Base-by-base conservation (phyloP, 1,140 invertebrate genomes). In the Protaetia brevitarsis region DNA sequence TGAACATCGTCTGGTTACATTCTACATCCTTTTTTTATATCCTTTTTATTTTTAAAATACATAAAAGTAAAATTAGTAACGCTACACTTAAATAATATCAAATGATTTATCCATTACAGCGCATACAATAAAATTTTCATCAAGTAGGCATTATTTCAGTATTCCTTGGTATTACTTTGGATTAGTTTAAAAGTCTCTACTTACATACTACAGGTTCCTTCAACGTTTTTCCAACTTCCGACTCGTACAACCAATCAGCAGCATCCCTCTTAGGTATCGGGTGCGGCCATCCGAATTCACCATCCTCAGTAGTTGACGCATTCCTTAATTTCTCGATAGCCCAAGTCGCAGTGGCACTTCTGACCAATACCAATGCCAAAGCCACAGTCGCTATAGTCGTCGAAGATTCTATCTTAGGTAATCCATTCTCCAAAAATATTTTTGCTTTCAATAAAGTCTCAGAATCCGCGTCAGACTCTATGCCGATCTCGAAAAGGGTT, bases 251-350 rank as follows among this genome's bases (percentile, higher is more conserved):
- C 84, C 84, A 86, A 72, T 85, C 82, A 27, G 83, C 82, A n/a
- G 75, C 75, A 67, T 84, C 82, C 61, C 80, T 79, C 45, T 81
- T n/a, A n/a, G 82, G 81, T 2, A 81, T 73, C 3, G 73, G n/a
- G 68, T 76, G 75, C 13, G 85, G 84, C 86, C 86, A 87, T 36
- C 85, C 85, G 68, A 87, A 87, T 64, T 87, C 86, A 3, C 84
- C 85, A 69, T 87, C 86, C 75, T 86, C 84, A 4, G n/a, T 86
- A 0, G 84, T 86, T 0, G 85, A 87, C 0, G 81, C 81, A 66
- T 85, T 85, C 36, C 78, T 74, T 45, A 87, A 73, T 65, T 82
- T 83, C 13, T 81, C 74, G 1, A 87, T 74, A 0, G 84, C 84
- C 75, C 82, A 82, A 0, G 79, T 76, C n/a, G 84, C 78, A 28